Conservation (phyloP, 2,113 vertebrate species). For the Butorides virescens region DNA sequence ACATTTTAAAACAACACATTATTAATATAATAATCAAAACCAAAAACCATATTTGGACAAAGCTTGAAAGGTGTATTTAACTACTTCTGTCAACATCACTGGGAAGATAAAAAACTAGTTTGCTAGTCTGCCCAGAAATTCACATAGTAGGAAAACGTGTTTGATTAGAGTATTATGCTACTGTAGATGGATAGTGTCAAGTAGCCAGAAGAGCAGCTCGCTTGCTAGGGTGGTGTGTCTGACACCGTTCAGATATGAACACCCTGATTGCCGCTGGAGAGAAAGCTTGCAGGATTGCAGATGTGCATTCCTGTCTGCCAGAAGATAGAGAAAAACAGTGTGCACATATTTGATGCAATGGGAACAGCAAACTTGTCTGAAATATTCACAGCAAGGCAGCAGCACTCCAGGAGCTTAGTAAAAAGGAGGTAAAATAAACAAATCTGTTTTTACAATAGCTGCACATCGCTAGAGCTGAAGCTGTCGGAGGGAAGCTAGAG, state of each 20-base stretch:
- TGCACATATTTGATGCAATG: background rate
- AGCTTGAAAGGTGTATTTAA: background rate
- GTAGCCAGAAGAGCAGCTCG: background rate
- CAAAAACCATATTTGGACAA: background rate
- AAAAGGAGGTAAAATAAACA: background rate
- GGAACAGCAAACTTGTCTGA: background rate
- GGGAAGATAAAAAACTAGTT: background rate
- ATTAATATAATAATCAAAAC: background rate
- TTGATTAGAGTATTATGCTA: background rate
- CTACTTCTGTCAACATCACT: background rate
- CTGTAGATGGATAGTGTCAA: background rate
- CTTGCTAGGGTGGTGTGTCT: background rate
- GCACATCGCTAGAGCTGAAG: background rate
- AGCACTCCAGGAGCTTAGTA: background rate
- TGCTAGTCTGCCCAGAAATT: background rate
- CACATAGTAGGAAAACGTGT: background rate
- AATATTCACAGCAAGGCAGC: conserved; percentile 7
- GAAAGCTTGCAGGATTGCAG: background rate
- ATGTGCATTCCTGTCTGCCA: background rate
- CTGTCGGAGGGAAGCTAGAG: background rate
- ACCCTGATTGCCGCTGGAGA: background rate
- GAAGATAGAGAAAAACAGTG: background rate
- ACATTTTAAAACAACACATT: background rate
- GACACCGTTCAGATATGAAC: background rate
- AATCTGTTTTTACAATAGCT: background rate